Evolutionary conservation across 2,888 invertebrate species (phyloP).

Genomic region (Arge pagana): DNA sequence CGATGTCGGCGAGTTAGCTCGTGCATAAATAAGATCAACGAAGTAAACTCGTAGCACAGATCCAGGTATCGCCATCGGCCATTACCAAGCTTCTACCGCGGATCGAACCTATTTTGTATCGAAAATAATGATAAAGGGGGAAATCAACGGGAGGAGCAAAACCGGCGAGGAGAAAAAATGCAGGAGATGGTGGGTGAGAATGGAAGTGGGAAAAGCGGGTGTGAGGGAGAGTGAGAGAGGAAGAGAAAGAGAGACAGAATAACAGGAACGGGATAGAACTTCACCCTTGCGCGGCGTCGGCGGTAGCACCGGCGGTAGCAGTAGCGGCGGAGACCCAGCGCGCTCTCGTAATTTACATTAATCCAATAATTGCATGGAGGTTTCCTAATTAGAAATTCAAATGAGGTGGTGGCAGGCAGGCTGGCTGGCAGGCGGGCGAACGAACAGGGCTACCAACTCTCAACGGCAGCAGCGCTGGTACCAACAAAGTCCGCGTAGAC

Average conservation of each 20-base stretch:
- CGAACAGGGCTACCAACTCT: slow-evolving; percentile 55
- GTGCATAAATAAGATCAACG: no score
- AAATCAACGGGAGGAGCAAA: slow-evolving; percentile 23
- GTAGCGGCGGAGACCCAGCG: slow-evolving; percentile 59
- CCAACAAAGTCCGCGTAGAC: slow-evolving; percentile 52
- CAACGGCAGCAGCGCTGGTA: slow-evolving; percentile 35
- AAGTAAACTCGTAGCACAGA: no score
- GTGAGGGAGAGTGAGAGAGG: slow-evolving; percentile 21
- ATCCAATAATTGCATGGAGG: slow-evolving; percentile 93
- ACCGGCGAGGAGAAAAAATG: slow-evolving; percentile 16
- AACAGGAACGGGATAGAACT: slow-evolving; percentile 42
- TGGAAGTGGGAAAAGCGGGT: slow-evolving; percentile 21
- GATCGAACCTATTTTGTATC: no score
- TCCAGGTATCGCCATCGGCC: no score
- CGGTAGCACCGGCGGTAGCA: slow-evolving; percentile 36
- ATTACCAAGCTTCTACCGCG: no score
- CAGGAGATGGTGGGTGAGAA: slow-evolving; percentile 23
- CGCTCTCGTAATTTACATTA: slow-evolving; percentile 90
- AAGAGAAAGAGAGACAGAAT: slow-evolving; percentile 25
- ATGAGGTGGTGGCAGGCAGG: slow-evolving; percentile 78
- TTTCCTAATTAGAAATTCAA: slow-evolving; percentile 92
- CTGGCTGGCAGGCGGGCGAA: slow-evolving; percentile 50
- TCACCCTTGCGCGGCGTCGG: slow-evolving; percentile 55
- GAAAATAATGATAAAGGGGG: slow-evolving; percentile 26
- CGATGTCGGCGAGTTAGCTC: no score